Evolutionary conservation across 2,113 vertebrate species (phyloP).

Genomic region (Caloenas nicobarica): DNA sequence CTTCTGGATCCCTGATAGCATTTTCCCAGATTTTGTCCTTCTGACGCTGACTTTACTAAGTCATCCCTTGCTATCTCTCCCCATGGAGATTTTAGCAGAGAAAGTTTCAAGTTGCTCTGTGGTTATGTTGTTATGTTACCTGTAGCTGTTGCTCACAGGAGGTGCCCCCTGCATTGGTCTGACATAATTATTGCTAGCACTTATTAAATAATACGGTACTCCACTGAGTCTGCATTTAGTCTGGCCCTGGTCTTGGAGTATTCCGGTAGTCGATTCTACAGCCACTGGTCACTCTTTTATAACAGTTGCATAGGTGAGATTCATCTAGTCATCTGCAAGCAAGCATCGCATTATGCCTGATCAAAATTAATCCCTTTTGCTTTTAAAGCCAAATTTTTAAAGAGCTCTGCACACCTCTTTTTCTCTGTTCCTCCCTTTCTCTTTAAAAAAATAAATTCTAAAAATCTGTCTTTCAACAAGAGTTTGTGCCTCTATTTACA

Average conservation of each 20-base stretch:
- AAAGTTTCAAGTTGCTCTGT: background rate
- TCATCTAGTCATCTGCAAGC: background rate
- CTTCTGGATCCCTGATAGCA: background rate
- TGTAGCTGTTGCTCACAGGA: background rate
- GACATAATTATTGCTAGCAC: background rate
- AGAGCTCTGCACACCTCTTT: background rate
- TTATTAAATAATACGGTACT: background rate
- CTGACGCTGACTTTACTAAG: background rate
- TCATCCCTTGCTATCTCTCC: background rate
- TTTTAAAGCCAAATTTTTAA: background rate
- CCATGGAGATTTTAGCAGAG: background rate
- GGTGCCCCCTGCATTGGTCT: background rate
- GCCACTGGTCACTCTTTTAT: background rate
- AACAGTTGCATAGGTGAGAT: background rate
- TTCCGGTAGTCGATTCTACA: background rate
- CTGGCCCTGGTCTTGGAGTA: background rate
- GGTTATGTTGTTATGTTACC: background rate
- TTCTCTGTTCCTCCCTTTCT: background rate
- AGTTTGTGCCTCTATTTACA: conserved; percentile 65
- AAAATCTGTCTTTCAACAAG: background rate
- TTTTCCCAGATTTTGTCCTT: background rate
- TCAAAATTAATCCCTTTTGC: background rate
- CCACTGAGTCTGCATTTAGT: background rate
- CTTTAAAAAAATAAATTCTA: background rate
- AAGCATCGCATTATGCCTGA: fast-evolving